A percentile compares a stretch with the other conserved stretches of the same genome.
phyloP scores from a whole-genome alignment of 2,113 vertebrate genomes.

The Trogon surrucura region DNA sequence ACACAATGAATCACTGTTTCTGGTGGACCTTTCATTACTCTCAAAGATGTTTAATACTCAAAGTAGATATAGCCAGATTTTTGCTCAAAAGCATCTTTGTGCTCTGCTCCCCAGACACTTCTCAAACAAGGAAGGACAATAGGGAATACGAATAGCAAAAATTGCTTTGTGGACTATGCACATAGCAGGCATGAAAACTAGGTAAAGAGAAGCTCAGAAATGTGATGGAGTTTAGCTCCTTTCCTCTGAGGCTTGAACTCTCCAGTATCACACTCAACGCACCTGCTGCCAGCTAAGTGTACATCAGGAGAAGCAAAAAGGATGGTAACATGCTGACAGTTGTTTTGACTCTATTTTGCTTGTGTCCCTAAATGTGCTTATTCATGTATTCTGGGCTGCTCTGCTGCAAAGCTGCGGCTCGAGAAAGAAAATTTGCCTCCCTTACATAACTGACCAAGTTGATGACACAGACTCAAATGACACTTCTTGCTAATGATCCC shows the following conservation, averaged over 20 bases:
- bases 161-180: background rate
- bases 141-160: background rate
- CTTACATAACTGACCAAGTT: background rate
- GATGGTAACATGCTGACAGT: background rate
- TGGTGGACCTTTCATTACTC: background rate
- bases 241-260: background rate
- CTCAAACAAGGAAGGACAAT: background rate
- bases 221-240: background rate
- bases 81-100: background rate
- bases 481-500: background rate
- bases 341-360: background rate
- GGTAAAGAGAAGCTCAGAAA: background rate
- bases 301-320: background rate
- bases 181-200: background rate
- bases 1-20: background rate
- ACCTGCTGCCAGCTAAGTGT: background rate
- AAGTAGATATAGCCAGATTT: background rate
- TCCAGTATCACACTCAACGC: background rate
- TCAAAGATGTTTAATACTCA: background rate
- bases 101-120: background rate
- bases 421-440: background rate
- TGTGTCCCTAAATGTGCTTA: slow-evolving; percentile 1
- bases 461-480: background rate
- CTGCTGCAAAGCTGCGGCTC: background rate
- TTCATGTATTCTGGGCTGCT: background rate